A percentile compares a stretch with the other conserved stretches of the same genome.
Evolutionary conservation across 2,797 vertebrate species (phyloP).

Genomic region (Hafferia zeledoni): DNA sequence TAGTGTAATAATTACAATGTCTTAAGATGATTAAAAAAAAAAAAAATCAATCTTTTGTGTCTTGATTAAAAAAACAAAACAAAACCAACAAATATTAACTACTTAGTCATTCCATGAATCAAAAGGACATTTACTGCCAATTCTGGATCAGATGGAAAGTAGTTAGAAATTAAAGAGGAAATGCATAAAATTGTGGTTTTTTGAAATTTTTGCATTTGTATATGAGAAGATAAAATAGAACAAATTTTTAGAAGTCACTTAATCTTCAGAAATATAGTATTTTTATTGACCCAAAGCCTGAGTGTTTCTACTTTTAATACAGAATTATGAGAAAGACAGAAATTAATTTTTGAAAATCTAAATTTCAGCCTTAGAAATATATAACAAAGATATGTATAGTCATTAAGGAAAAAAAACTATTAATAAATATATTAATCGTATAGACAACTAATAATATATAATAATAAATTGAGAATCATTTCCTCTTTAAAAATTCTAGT

Average conservation of each 20-base stretch:
- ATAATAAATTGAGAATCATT: neutral
- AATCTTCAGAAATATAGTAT: neutral
- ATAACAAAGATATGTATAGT: neutral
- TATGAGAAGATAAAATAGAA: neutral
- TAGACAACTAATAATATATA: neutral
- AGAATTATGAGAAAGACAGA: neutral
- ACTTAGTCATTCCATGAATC: constrained; percentile 48
- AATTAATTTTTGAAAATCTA: neutral
- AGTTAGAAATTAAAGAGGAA: constrained; percentile 62
- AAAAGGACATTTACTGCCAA: constrained; percentile 61
- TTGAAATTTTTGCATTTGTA: neutral
- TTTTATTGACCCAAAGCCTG: neutral
- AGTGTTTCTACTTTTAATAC: neutral
- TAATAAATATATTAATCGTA: neutral
- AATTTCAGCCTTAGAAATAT: neutral
- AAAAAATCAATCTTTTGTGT: constrained; percentile 28
- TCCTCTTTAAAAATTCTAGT: neutral
- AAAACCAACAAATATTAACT: constrained; percentile 43
- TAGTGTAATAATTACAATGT: neutral
- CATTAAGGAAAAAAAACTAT: neutral
- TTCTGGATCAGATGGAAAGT: constrained; percentile 48
- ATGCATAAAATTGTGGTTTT: neutral
- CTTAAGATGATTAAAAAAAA: constrained; percentile 12
- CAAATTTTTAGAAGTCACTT: constrained; percentile 18
- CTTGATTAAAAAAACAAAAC: neutral